Evolutionary conservation across 1,140 invertebrate species (phyloP).

Genomic region (Formica selysi): DNA sequence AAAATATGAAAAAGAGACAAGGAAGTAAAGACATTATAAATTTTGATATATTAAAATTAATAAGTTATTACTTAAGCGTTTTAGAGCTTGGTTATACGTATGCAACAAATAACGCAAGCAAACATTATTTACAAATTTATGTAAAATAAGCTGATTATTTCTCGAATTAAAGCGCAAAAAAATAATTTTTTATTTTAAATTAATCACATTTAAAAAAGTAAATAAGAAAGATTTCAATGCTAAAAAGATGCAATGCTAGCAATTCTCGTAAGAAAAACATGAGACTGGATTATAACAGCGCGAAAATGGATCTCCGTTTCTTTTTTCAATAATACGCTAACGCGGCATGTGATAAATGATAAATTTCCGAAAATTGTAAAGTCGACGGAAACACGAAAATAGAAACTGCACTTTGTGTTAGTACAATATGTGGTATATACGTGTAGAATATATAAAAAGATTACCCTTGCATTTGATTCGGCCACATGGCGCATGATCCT

Average conservation of each 20-base stretch:
- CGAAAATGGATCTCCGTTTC: background rate
- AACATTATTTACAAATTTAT: slow-evolving; percentile 1
- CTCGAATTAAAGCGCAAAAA: slow-evolving; percentile 13
- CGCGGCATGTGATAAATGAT: too few relatives aligned
- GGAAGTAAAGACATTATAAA: background rate
- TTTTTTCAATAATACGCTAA: background rate
- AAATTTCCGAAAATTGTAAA: slow-evolving; percentile 17
- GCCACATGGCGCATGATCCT: slow-evolving; percentile 79
- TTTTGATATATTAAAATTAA: background rate
- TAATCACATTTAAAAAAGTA: background rate
- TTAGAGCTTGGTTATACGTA: background rate
- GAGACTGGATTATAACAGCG: background rate
- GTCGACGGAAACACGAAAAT: background rate
- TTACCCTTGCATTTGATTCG: slow-evolving; percentile 80
- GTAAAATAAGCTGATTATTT: background rate
- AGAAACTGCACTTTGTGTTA: background rate
- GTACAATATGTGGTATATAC: background rate
- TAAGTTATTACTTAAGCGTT: background rate
- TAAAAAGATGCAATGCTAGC: background rate
- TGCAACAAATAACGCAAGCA: background rate
- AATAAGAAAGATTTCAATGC: background rate
- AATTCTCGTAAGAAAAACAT: background rate
- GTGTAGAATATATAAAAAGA: slow-evolving; percentile 7
- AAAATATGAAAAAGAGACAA: background rate
- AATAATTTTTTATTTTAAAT: background rate